Evolutionary conservation across 2,888 invertebrate genomes (phyloP), one percentile per base, ranked within the genome.

Genomic region (Mesopsocus fuscifrons): DNA sequence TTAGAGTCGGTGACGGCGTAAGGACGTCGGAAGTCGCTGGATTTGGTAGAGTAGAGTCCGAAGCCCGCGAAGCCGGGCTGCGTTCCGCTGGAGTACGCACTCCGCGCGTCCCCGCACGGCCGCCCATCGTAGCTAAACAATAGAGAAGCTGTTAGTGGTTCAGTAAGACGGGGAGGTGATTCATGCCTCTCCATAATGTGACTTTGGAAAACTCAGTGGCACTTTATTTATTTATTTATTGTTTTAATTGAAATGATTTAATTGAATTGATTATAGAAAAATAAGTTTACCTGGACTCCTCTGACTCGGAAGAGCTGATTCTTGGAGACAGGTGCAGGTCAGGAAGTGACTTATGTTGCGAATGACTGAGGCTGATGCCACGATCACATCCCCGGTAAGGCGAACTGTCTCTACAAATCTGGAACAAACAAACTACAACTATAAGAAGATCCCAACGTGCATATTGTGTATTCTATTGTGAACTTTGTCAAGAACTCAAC

Each of bases 311-410:
- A 21, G 8, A 18, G n/a, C 33, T n/a, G 17, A 13, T 17, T 16
- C 20, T n/a, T 13, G 33, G 42, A 34, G 42, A 26, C 4, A 31
- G 71, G 52, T 77, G 78, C 41, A 81, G 63, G 57, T 81, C 82
- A 1, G 87, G 87, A 52, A 87, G 62, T 26, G 85, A 85, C 56
- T 87, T 87, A 65, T 87, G 85, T 53, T 60, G 59, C 22, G 58
- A 57, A 43, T 59, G 57, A 2, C 60, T 59, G 44, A 60, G 57
- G 46, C 59, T 59, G 31, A 60, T 54, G 23, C 59, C 58, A 20
- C 20, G 33, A 35, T 34, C 43, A 43, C 20, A 38, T 16, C 20
- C 38, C 20, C 11, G 17, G 18, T 38, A 38, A 18, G 9, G 9
- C n/a, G 38, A 4, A 20, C 20, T 38, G 4, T 38, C 38, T 4